These are phyloP conservation scores for Spea bombifrons DNA, from an alignment of 2,113 vertebrate species.

Conservation along the genomic window DNA sequence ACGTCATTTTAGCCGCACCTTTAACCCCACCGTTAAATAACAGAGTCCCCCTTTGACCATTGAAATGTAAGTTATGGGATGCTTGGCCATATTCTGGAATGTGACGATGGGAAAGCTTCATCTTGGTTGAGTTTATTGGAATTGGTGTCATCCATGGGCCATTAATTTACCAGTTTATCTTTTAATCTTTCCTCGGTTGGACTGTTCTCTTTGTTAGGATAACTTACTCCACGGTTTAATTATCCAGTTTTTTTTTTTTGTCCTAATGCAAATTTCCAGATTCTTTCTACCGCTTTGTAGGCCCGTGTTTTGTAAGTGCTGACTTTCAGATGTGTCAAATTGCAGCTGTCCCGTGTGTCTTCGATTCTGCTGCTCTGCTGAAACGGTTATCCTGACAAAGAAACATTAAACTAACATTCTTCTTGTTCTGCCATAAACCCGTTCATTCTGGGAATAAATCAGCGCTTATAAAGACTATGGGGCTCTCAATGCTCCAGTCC, in stretches of 20 bases:
- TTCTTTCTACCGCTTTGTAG: background rate
- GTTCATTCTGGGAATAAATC: conserved; percentile 36
- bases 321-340: conserved; percentile 2
- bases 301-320: conserved; percentile 12
- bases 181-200: too few species aligned
- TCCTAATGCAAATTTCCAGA: conserved; percentile 11
- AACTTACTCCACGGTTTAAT: too few species aligned
- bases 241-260: background rate
- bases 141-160: too few species aligned
- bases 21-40: too few species aligned
- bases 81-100: too few species aligned
- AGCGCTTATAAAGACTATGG: conserved; percentile 22
- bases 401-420: conserved; percentile 3
- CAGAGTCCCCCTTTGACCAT: too few species aligned
- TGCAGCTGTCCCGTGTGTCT: conserved; percentile 24
- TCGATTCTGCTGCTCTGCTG: conserved; percentile 32
- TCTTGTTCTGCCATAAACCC: conserved; percentile 2
- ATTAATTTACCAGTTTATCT: too few species aligned
- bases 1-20: too few species aligned
- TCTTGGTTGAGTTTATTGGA: too few species aligned
- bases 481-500: background rate
- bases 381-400: conserved; percentile 33
- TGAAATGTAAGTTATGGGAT: too few species aligned
- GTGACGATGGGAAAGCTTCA: too few species aligned
- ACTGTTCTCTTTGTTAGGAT: too few species aligned